Base-by-base conservation (phyloP, 2,888 invertebrate species). In the Agrochola litura region DNA sequence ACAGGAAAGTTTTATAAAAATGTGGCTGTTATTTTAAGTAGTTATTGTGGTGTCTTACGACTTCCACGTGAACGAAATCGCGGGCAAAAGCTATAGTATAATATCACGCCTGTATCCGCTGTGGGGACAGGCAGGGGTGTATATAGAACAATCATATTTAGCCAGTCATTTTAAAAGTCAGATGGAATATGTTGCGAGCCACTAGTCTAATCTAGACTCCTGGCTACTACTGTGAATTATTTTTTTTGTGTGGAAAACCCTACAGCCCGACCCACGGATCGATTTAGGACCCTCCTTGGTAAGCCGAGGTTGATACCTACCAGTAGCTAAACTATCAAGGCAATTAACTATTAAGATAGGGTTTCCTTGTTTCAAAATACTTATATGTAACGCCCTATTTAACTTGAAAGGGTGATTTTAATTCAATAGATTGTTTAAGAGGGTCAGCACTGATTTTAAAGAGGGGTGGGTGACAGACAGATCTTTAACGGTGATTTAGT, bases 341-440 rank as follows among this genome's bases (percentile, higher is more conserved):
- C 22, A 37, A 14, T 37, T 9, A 19, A 58, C 22, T 46, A n/a
- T 12, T 37, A 83, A 89, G 77, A 81, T 75, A 66, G 73, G 74
- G 71, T 85, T 71, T 46, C n/a, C 77, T 82, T 66, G 58, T 78
- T 83, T 72, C 56, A 78, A 84, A 82, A 73, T 72, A 52, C 22
- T 22, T 52, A 79, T 52, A 82, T 82, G 69, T 76, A 76, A 74
- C 79, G 83, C 81, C 68, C 81, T 76, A 83, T 88, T 86, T 41
- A 80, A 83, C 78, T 89, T 87, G 66, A 88, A 87, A 86, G 89
- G 86, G 91, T 90, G 91, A 76, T 84, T 85, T 82, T 86, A 88
- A 91, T 91, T 89, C 86, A 88, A 89, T 90, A 88, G 86, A 89
- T 88, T 89, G 87, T 76, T 83, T 49, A 65, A 78, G 79, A 84